phyloP scores from a whole-genome alignment of 2,113 vertebrate species.

The Alaudala cheleensis region DNA sequence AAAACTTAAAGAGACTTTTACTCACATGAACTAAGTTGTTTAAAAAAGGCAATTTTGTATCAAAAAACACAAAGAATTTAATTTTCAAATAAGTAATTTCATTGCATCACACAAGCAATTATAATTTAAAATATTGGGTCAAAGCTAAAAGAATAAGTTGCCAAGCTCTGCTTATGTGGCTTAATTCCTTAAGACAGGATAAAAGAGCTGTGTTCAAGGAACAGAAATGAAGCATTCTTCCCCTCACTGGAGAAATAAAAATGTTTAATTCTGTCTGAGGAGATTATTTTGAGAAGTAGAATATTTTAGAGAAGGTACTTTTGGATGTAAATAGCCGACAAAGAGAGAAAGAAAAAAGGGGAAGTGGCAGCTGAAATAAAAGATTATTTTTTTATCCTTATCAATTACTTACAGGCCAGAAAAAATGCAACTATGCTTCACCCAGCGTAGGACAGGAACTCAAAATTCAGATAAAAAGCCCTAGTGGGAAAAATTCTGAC shows the following conservation, averaged over 20 bases:
- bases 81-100: not conserved
- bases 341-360: not conserved
- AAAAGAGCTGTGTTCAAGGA: not conserved
- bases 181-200: not conserved
- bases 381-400: not conserved
- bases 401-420: not conserved
- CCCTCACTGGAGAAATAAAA: not conserved
- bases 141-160: not conserved
- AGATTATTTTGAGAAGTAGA: not conserved
- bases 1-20: not conserved
- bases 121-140: not conserved
- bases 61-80: not conserved
- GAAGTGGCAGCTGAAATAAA: not conserved
- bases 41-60: not conserved
- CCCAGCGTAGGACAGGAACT: not conserved
- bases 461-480: not conserved
- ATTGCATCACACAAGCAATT: not conserved
- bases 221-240: not conserved
- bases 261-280: not conserved
- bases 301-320: not conserved
- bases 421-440: not conserved
- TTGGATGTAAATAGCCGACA: not conserved
- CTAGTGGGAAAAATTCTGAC: not conserved
- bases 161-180: not conserved
- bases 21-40: not conserved